Evolutionary conservation across 2,888 invertebrate species (phyloP), one percentile per base, ranked within the genome.

Genomic region (Tinea trinotella): DNA sequence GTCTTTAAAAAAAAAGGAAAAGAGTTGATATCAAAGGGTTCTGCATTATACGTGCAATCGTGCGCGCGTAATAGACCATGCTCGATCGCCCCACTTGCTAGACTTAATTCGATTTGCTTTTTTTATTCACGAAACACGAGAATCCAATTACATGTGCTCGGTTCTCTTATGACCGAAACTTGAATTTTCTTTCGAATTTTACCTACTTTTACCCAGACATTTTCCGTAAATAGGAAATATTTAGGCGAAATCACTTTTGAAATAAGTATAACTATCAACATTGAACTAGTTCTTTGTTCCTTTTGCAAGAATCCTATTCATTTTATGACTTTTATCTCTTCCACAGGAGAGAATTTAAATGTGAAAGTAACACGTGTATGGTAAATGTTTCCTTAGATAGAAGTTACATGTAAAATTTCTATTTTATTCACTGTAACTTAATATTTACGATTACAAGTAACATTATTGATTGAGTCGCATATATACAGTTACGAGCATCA

Each of bases 61-160:
- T 50, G 50, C 50, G 50, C n/a, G 24, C 13, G 22, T 50, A 50
- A 50, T 50, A 50, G 50, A 24, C 50, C 50, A 50, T 50, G 50
- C 50, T 50, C 50, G 24, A 50, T 24, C 50, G 24, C 50, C 13
- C 18, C 12, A 18, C 50, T 15, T 24, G 50, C 50, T 24, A 50
- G 24, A 20, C 49, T 24, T 50, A 50, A 50, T 50, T 50, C 50
- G 50, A 50, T 50, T 50, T 50, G 50, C 12, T 50, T 50, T 50
- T 50, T 50, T 50, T 50, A 15, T 50, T 46, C 46, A 19, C 50
- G 24, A 50, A 24, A 50, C 50, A 50, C 50, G 50, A 20, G 50
- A 50, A 50, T 50, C 15, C 50, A 50, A 50, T 50, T 50, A 50
- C 24, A 50, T 24, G 24, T 50, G 50, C 24, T 12, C n/a, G 24